Base-by-base conservation (phyloP, 2,888 invertebrate species). In the Antheraea assamensis region DNA sequence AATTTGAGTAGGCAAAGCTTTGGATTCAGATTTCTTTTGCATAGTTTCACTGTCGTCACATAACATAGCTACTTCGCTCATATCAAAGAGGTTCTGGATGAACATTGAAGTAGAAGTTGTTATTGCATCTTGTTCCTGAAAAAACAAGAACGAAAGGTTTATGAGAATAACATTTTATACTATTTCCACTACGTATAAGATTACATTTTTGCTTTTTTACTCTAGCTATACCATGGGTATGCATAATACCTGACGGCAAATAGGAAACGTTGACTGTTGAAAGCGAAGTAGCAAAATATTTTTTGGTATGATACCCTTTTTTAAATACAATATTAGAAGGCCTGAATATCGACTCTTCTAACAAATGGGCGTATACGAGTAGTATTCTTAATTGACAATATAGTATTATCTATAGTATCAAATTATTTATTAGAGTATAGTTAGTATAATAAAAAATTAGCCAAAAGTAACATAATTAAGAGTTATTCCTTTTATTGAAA, bases 11-110 rank as follows among this genome's bases (percentile, higher is more conserved):
- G 87, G 55, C 13, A 85, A 71, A 68, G 87, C 82, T 71, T 81
- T 83, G 21, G 80, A 71, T 71, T 87, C 86, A 8, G 78, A 66
- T 70, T 77, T 79, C 72, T 66, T 81, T 76, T 83, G 76, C 70
- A 76, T 70, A 0, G 80, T 73, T 72, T 84, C 84, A 55, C 78
- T 75, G 35, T 89, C 87, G 58, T 88, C 83, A 49, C 79, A 77
- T 71, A 75, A 78, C 31, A 81, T 76, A 70, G 85, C 81, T 70
- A 92, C 89, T 61, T 92, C 91, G 76, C 92, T 93, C 90, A 92
- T 91, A 72, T 93, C 92, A 76, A 93, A 93, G 64, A 93, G 82
- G 75, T 91, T 83, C 75, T 89, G 91, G 71, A 93, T 91, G 74
- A 90, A 89, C 83, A 88, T 88, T 0, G 92, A 90, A 10, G 93